Conservation (phyloP, 2,888 invertebrate genomes). For the Pterostichus niger region DNA sequence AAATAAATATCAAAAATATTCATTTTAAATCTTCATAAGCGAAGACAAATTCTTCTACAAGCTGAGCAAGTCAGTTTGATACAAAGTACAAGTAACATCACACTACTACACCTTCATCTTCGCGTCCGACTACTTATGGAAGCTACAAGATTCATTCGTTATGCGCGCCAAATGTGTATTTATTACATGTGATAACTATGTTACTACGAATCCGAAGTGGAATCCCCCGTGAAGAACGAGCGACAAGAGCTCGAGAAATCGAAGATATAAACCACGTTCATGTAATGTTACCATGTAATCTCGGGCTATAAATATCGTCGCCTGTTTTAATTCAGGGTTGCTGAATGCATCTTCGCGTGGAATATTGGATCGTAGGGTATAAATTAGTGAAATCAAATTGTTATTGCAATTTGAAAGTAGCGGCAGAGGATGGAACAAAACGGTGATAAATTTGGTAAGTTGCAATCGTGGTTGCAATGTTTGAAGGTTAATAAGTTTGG, state of each 20-base stretch:
- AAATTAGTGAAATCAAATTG: constrained; percentile 11
- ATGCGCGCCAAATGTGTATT: constrained; percentile 54
- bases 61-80: too few species aligned
- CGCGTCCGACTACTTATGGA: constrained; percentile 3
- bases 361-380: constrained; percentile 36
- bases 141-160: constrained; percentile 28
- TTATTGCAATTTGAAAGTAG: constrained; percentile 11
- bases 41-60: too few species aligned
- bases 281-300: constrained; percentile 64
- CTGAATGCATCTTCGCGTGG: constrained; percentile 12
- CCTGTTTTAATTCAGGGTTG: constrained; percentile 42
- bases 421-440: neutral
- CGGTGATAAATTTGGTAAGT: neutral
- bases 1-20: too few species aligned
- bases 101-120: neutral
- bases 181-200: constrained; percentile 61
- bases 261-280: constrained; percentile 62
- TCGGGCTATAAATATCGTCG: constrained; percentile 56
- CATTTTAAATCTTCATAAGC: too few species aligned
- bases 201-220: constrained; percentile 35
- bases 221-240: constrained; percentile 41
- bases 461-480: neutral
- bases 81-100: neutral
- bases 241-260: constrained; percentile 5
- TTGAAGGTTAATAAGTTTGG: neutral